Conservation (phyloP, 2,113 vertebrate genomes). For the Myanophis thanlyinensis region DNA sequence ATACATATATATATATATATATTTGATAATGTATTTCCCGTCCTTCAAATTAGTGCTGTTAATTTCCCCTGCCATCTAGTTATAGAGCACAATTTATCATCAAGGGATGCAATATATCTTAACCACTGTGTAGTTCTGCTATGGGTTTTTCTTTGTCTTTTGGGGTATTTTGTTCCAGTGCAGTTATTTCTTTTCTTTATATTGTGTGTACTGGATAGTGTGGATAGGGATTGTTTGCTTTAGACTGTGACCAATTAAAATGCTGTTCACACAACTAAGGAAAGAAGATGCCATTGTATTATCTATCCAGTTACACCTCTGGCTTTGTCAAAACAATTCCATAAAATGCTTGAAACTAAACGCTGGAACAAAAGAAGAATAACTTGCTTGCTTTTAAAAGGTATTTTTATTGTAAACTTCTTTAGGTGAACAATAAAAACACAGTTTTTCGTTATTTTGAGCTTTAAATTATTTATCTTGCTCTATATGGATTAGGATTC, state of each 20-base stretch:
- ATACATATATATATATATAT: too few species aligned
- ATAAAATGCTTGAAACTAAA: slow-evolving; percentile 23
- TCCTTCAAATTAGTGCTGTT: slow-evolving; percentile 56
- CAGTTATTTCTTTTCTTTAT: slow-evolving; percentile 76
- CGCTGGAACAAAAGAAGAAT: slow-evolving; percentile 32
- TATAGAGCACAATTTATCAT: slow-evolving; percentile 55
- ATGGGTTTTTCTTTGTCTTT: slow-evolving; percentile 61
- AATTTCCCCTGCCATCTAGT: slow-evolving; percentile 50
- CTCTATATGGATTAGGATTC: not conserved
- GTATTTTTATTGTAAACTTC: slow-evolving; percentile 40
- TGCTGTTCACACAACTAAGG: slow-evolving; percentile 72
- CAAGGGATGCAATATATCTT: slow-evolving; percentile 61
- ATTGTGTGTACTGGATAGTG: slow-evolving; percentile 77
- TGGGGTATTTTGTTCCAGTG: slow-evolving; percentile 58
- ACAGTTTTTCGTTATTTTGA: slow-evolving; percentile 16
- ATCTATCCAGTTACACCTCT: slow-evolving; percentile 58
- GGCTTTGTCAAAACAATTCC: slow-evolving; percentile 33
- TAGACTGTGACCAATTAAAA: slow-evolving; percentile 81
- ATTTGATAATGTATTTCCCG: slow-evolving; percentile 63
- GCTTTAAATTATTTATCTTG: slow-evolving; percentile 25
- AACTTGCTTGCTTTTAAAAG: slow-evolving; percentile 26
- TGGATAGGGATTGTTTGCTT: slow-evolving; percentile 78
- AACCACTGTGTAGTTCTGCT: slow-evolving; percentile 67
- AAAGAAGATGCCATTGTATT: slow-evolving; percentile 66
- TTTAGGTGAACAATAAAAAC: slow-evolving; percentile 39